phyloP scores from a whole-genome alignment of 1,140 invertebrate species.

The Saccostrea echinata region DNA sequence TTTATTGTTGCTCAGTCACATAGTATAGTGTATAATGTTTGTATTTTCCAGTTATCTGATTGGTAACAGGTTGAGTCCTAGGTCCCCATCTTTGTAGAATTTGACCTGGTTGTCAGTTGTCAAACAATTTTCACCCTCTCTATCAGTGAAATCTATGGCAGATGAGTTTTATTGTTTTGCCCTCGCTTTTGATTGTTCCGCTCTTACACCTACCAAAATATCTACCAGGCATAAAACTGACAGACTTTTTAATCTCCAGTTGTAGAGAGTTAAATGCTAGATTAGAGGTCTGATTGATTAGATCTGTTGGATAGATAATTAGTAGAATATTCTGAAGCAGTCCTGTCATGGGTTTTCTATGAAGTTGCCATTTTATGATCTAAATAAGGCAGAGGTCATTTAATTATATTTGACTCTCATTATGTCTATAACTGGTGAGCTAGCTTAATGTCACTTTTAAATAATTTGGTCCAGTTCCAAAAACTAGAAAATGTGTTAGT shows the following conservation, averaged over 20 bases:
- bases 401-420: background rate
- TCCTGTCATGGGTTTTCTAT: background rate
- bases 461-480: background rate
- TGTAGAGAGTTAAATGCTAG: background rate
- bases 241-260: conserved; percentile 19
- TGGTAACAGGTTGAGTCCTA: background rate
- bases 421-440: background rate
- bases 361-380: background rate
- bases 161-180: conserved; percentile 39
- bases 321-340: background rate
- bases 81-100: background rate
- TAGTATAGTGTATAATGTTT: background rate
- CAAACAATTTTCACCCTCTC: background rate
- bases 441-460: background rate
- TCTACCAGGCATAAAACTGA: conserved; percentile 25
- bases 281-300: conserved; percentile 24
- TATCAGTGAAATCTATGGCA: conserved; percentile 28
- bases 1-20: background rate
- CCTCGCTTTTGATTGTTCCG: conserved; percentile 23
- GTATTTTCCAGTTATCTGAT: background rate
- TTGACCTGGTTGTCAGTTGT: conserved; percentile 32
- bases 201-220: conserved; percentile 34
- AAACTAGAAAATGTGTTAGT: background rate
- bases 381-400: background rate
- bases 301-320: background rate